These are phyloP conservation scores for Ovis canadensis DNA, from an alignment of 2,113 vertebrate genomes.

Conservation along the genomic window DNA sequence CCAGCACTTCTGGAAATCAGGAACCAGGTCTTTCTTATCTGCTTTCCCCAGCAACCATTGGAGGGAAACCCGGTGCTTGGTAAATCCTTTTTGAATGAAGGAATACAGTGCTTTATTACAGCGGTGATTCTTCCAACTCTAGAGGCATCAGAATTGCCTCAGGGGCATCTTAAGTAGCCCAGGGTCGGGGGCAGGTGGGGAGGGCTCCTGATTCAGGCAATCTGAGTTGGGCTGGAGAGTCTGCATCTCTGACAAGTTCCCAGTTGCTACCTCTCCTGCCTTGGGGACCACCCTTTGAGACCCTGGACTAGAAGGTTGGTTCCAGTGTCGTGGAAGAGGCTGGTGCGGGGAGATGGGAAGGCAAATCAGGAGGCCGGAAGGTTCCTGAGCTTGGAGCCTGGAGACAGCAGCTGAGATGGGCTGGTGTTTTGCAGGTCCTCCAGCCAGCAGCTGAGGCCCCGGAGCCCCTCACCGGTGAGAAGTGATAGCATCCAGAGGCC, in stretches of 20 bases:
- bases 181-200: neutral
- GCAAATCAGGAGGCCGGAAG: neutral
- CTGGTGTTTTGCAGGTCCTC: rapidly evolving
- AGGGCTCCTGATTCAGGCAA: neutral
- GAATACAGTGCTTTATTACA: neutral
- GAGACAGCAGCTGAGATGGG: neutral
- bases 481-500: neutral
- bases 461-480: neutral
- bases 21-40: neutral
- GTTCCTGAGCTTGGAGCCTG: neutral
- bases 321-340: neutral
- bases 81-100: neutral
- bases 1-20: neutral
- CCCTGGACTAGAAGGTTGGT: no score
- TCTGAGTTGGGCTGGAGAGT: no score
- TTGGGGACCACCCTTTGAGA: neutral
- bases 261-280: neutral
- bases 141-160: neutral
- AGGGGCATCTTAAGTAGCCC: neutral
- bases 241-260: neutral
- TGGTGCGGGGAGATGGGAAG: neutral
- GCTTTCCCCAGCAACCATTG: neutral
- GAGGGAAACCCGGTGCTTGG: neutral
- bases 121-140: neutral
- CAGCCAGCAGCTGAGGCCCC: neutral